Evolutionary conservation across 2,888 invertebrate genomes (phyloP).

Genomic region (Spicauda simplicius): DNA sequence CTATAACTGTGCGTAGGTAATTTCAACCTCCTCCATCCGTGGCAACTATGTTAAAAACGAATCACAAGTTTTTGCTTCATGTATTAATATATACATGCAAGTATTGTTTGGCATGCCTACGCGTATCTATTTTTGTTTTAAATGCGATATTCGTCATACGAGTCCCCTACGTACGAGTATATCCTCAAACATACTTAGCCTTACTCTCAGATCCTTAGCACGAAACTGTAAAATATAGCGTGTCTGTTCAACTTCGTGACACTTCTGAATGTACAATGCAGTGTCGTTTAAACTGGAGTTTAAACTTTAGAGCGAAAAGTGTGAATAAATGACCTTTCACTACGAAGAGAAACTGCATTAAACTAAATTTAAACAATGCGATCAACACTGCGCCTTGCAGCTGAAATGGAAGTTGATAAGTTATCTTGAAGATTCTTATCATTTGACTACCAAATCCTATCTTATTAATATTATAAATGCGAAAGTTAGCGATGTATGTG

Average conservation of each 20-base stretch:
- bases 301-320: slow-evolving; percentile 29
- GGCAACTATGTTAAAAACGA: too few species aligned
- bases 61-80: too few species aligned
- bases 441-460: neutral
- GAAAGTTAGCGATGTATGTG: too few species aligned
- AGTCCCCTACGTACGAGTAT: too few species aligned
- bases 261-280: slow-evolving; percentile 24
- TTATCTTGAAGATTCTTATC: neutral
- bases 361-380: slow-evolving; percentile 25
- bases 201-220: neutral
- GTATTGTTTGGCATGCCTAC: too few species aligned
- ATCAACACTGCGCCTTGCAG: neutral
- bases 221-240: slow-evolving; percentile 16
- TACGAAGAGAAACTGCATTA: slow-evolving; percentile 16
- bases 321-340: slow-evolving; percentile 35
- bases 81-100: too few species aligned
- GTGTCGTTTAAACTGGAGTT: slow-evolving; percentile 31
- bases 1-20: too few species aligned
- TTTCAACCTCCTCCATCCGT: too few species aligned
- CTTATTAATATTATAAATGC: too few species aligned
- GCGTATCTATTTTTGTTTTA: neutral
- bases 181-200: too few species aligned
- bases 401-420: neutral
- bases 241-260: slow-evolving; percentile 22
- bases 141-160: neutral